phyloP scores from a whole-genome alignment of 2,113 vertebrate genomes.

The Catharus fuscescens region DNA sequence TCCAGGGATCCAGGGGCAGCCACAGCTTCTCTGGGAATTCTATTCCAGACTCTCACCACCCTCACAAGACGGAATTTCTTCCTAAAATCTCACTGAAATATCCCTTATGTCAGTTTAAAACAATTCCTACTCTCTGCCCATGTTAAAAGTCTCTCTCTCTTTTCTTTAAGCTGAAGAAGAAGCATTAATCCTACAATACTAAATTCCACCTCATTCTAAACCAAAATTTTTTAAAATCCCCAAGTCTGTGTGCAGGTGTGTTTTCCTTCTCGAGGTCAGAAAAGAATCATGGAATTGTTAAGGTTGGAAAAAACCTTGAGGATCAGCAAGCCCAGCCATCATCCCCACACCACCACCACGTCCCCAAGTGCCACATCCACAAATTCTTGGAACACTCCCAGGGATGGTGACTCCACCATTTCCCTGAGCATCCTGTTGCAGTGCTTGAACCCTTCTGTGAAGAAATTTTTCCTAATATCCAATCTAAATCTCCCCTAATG shows the following conservation, averaged over 20 bases:
- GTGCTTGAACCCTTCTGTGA: background rate
- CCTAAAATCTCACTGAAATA: background rate
- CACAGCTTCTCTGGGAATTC: background rate
- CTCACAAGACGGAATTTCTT: background rate
- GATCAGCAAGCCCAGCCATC: background rate
- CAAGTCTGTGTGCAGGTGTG: background rate
- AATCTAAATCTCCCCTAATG: background rate
- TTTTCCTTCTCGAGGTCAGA: accelerated
- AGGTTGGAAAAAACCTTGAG: background rate
- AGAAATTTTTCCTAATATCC: background rate
- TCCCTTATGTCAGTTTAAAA: background rate
- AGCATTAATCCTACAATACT: accelerated
- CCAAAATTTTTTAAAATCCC: background rate
- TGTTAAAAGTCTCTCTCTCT: background rate
- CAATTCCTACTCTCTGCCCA: too few relatives aligned
- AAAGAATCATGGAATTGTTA: background rate
- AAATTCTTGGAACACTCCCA: background rate
- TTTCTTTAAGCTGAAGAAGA: background rate
- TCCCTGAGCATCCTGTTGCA: background rate
- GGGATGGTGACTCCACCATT: background rate
- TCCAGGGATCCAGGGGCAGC: background rate
- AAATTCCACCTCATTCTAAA: background rate
- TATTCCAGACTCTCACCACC: background rate
- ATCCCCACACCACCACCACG: accelerated
- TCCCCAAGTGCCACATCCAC: background rate